These are phyloP conservation scores for Cistogaster globosa DNA, from an alignment of 2,888 invertebrate genomes.

Conservation along the genomic window DNA sequence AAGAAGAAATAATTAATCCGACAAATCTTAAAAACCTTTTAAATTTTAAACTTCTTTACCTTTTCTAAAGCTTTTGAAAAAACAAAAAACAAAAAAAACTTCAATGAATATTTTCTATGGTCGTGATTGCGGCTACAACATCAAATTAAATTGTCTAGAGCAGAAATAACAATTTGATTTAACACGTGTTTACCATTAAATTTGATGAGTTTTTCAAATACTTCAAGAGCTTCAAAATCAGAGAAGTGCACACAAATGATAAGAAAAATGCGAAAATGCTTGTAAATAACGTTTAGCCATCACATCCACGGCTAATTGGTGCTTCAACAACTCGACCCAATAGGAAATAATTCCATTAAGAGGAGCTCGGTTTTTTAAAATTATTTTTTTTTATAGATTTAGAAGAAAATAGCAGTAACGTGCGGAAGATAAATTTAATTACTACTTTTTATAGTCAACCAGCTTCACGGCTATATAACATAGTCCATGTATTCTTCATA, in stretches of 20 bases:
- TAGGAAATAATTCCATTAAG: constrained; percentile 1
- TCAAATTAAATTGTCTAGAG: constrained; percentile 1
- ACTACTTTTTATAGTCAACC: too few relatives aligned
- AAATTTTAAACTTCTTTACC: too few relatives aligned
- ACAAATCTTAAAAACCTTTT: too few relatives aligned
- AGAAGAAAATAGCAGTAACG: too few relatives aligned
- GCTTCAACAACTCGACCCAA: not conserved
- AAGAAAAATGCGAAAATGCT: not conserved
- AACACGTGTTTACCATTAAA: constrained; percentile 60
- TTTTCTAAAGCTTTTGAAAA: too few relatives aligned
- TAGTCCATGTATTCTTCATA: too few relatives aligned
- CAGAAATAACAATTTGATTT: constrained; percentile 37
- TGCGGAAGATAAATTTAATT: too few relatives aligned
- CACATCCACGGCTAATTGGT: constrained; percentile 31
- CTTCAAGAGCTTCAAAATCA: constrained; percentile 9
- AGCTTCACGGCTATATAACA: too few relatives aligned
- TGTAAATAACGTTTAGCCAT: constrained; percentile 25
- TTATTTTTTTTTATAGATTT: too few relatives aligned
- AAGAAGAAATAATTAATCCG: too few relatives aligned
- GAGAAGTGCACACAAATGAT: constrained; percentile 13
- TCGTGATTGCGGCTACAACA: constrained; percentile 24
- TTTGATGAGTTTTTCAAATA: constrained; percentile 52
- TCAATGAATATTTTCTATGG: not conserved
- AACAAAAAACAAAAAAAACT: not conserved
- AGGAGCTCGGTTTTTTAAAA: too few relatives aligned